phyloP scores from a whole-genome alignment of 2,888 invertebrate species.

The Spicauda simplicius region DNA sequence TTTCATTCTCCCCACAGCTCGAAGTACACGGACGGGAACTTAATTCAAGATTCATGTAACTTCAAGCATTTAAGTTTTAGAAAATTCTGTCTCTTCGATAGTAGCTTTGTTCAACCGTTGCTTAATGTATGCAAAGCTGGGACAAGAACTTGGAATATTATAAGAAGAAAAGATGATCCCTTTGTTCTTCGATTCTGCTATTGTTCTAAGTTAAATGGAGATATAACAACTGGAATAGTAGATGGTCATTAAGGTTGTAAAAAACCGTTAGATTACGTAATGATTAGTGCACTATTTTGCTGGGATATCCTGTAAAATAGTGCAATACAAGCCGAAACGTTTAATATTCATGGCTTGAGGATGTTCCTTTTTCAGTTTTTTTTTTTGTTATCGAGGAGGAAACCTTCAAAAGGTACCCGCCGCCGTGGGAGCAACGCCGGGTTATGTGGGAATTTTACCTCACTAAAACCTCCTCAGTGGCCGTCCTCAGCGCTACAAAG shows the following conservation, averaged over 20 bases:
- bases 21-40: not conserved
- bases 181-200: conserved; percentile 20
- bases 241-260: conserved; percentile 1
- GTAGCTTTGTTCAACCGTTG: conserved; percentile 9
- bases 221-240: conserved; percentile 7
- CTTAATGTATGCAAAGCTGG: conserved; percentile 15
- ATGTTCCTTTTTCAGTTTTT: no score
- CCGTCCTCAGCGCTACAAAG: no score
- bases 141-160: conserved; percentile 15
- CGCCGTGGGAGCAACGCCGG: no score
- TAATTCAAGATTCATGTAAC: conserved; percentile 12
- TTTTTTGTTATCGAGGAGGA: no score
- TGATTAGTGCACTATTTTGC: not conserved
- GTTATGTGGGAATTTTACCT: no score
- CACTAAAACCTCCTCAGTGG: no score
- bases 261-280: not conserved
- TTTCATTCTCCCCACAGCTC: not conserved
- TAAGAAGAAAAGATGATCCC: conserved; percentile 18
- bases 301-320: no score
- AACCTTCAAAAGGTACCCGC: no score
- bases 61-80: conserved; percentile 16
- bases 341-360: no score
- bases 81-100: conserved; percentile 21
- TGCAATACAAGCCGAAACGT: no score
- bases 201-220: conserved; percentile 14